Conservation (phyloP, 2,888 invertebrate genomes). For the Pyrrhosoma nymphula region DNA sequence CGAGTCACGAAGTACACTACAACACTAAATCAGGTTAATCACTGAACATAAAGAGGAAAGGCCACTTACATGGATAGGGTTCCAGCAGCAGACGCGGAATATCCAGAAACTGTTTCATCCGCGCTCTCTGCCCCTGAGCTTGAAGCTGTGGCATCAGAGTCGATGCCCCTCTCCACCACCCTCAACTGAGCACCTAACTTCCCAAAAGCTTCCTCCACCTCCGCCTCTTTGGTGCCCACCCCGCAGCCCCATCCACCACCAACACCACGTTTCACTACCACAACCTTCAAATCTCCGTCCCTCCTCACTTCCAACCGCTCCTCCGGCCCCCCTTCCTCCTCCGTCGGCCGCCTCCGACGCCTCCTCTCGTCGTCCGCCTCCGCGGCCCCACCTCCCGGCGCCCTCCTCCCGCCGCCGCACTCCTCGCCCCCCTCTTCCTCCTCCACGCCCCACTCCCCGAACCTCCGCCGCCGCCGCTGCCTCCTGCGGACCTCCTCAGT, state of each 20-base stretch:
- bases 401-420: neutral
- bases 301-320: constrained; percentile 49
- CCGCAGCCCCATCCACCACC: constrained; percentile 43
- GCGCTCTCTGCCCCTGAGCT: constrained; percentile 97
- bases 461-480: constrained; percentile 76
- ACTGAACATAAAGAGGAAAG: constrained; percentile 62
- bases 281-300: constrained; percentile 55
- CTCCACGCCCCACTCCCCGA: constrained; percentile 43
- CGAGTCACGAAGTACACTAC: too few species aligned
- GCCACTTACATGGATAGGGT: constrained; percentile 88
- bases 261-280: constrained; percentile 52
- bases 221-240: constrained; percentile 63
- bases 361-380: constrained; percentile 21
- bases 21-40: too few species aligned
- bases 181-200: constrained; percentile 86
- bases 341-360: constrained; percentile 5
- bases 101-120: constrained; percentile 83
- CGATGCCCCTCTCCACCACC: constrained; percentile 87
- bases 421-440: neutral
- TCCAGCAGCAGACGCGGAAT: constrained; percentile 38
- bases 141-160: constrained; percentile 96
- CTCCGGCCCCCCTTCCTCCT: neutral
- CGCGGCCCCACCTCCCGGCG: neutral
- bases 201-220: constrained; percentile 83
- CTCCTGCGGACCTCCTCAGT: constrained; percentile 80